Base-by-base conservation (phyloP, 2,797 vertebrate species). In the Petrocephalus schoutedeni region DNA sequence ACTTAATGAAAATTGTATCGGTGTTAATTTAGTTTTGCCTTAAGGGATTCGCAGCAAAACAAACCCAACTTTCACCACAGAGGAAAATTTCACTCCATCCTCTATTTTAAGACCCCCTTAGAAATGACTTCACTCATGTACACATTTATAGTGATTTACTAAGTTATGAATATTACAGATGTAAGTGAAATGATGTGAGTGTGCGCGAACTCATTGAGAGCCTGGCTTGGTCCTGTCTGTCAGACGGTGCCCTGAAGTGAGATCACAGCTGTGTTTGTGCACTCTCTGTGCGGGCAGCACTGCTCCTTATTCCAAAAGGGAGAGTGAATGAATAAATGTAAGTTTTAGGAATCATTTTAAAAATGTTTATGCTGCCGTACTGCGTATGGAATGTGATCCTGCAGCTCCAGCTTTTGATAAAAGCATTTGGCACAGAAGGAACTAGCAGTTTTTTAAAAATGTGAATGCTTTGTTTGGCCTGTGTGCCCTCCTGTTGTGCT, bases 241-340 rank as follows among this genome's bases (percentile, higher is more conserved):
- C 91, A 92, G 93, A 93, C 91, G 91, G 90, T 92, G 91, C 91
- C 91, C 94, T 94, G 93, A 90, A 92, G 95, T 93, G 91, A 94
- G 94, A 95, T 95, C 95, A 93, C 45, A 28, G 49, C 88, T 89
- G 89, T 90, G 93, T 94, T 91, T 93, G 90, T 91, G 28, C 64
- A 32, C 28, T 67, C 85, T 84, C 41, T 49, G 49, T 84, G 51
- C 57, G 28, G 36, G 21, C 7, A 84, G 53, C 87, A 74, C 90
- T 90, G 92, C 91, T 54, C 67, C 80, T 19, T 12, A 58, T 86
- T 92, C 74, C 91, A 92, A 91, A 53, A 56, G 82, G 14, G 21
- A 23, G n/a, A 54, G 21, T 4, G 84, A 59, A 36, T 58, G 56
- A 80, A 49, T 2, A 9, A 80, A 49, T 6, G n/a, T n/a, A 41